A percentile compares a stretch with the other conserved stretches of the same genome.
These are phyloP conservation scores for Lycocorax pyrrhopterus DNA, from an alignment of 2,113 vertebrate genomes.

Conservation along the genomic window DNA sequence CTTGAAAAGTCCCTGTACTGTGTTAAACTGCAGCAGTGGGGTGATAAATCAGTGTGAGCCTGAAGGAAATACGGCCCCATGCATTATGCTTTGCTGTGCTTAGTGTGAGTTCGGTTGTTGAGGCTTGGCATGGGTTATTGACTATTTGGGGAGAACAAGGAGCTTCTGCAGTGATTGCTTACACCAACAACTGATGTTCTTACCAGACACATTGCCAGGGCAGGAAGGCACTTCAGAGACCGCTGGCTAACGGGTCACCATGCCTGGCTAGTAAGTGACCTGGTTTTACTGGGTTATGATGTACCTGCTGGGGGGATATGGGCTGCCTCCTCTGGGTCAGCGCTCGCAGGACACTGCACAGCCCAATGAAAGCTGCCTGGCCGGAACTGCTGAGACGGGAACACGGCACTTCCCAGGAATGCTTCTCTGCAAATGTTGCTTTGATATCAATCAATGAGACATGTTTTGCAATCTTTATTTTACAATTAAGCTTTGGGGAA, in stretches of 20 bases:
- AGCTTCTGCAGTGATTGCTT: background rate
- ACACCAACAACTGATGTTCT: background rate
- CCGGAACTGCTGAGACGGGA: background rate
- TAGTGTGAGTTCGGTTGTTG: background rate
- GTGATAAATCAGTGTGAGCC: background rate
- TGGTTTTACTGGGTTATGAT: background rate
- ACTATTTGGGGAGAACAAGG: background rate
- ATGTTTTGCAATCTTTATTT: background rate
- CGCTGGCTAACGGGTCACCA: background rate
- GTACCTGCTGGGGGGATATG: background rate
- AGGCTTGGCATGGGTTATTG: background rate
- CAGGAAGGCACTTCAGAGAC: background rate
- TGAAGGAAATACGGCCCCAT: background rate
- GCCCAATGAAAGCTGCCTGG: background rate
- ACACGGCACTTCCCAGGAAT: background rate
- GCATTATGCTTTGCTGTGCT: background rate
- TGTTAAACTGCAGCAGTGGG: background rate
- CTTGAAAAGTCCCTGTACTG: background rate
- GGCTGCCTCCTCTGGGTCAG: background rate
- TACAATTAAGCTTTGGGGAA: background rate
- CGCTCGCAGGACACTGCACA: accelerated
- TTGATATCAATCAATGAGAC: background rate
- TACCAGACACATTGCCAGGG: background rate
- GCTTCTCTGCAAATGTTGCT: background rate
- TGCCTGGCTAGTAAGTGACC: background rate